Base-by-base conservation (phyloP, 2,113 vertebrate species). In the Lasiurus cinereus region DNA sequence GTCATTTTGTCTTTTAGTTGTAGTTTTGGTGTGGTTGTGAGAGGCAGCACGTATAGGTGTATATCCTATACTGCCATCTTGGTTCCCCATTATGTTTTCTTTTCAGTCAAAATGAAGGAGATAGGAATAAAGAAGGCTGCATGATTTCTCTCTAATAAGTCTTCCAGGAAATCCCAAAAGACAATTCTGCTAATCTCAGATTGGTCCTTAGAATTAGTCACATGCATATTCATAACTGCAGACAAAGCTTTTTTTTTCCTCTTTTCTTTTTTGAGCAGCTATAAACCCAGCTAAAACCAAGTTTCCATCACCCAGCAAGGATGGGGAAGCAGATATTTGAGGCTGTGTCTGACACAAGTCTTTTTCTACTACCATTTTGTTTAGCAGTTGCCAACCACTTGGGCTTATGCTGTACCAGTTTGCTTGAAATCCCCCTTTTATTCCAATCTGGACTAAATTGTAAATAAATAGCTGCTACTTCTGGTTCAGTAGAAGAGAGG, bases 391-490 rank as follows among this genome's bases (percentile, higher is more conserved):
- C 83, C 70, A 93, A 48, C 15, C 15, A 29, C n/a, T 92, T 73
- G 46, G 27, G 15, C 29, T 80, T 82, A 82, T 18, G 33, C 9
- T 94, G 3, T 27, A 67, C 33, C 18, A 76, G 12, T 93, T 83
- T 80, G 56, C 43, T 54, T 88, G 33, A 91, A 90, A 74, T 64
- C 18, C 2, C 3, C 15, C 76, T 62, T 67, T 59, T n/a, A 29
- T 1, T 36, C 66, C 9, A 88, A 8, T 70, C 24, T 84, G n/a
- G 73, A 91, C n/a, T 88, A n/a, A 73, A 74, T 13, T 8, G 0
- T 83, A 95, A 92, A 84, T 82, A 95, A 92, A 90, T 48, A 87
- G 48, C 18, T 74, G 54, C 22, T 91, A 8, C 29, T 74, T 85
- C 54, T 69, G 6, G 5, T 48, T 52, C 15, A n/a, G 66, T 46